Conservation (phyloP, 2,888 invertebrate species). For the Torymus tubicola region DNA sequence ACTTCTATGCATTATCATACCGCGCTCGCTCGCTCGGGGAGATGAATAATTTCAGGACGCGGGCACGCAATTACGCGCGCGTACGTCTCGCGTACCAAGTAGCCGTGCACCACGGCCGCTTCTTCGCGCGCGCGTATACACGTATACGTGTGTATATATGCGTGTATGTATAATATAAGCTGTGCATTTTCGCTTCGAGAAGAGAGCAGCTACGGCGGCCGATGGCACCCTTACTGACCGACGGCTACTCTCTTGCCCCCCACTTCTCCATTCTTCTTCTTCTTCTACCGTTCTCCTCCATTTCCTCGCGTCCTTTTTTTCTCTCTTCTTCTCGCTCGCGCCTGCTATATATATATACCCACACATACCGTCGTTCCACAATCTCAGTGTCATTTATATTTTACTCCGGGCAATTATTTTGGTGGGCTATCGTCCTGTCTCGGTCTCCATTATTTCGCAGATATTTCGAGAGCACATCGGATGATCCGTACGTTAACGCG, state of each 20-base stretch:
- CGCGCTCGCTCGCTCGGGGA: conserved; percentile 68
- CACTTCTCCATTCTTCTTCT: neutral
- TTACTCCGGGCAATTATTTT: conserved; percentile 73
- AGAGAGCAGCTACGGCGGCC: conserved; percentile 42
- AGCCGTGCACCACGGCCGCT: conserved; percentile 68
- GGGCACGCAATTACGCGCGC: conserved; percentile 75
- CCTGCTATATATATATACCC: conserved; percentile 15
- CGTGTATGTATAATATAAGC: neutral
- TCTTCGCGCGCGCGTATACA: neutral
- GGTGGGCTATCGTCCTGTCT: conserved; percentile 41
- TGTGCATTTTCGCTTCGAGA: conserved; percentile 33
- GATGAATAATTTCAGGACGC: conserved; percentile 76
- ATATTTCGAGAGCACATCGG: neutral
- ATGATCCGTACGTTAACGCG: neutral
- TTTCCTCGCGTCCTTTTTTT: neutral
- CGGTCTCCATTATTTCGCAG: conserved; percentile 2
- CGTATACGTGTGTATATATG: neutral
- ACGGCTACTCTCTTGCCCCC: conserved; percentile 24
- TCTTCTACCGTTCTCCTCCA: neutral
- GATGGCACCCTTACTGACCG: conserved; percentile 62
- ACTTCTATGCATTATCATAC: conserved; percentile 76
- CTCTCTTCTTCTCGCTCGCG: neutral
- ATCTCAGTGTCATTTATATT: conserved; percentile 73
- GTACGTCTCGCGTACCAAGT: conserved; percentile 76
- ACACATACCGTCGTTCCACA: conserved; percentile 65